These are phyloP conservation scores for Hypanus sabinus DNA, from an alignment of 2,113 vertebrate species.

Conservation along the genomic window DNA sequence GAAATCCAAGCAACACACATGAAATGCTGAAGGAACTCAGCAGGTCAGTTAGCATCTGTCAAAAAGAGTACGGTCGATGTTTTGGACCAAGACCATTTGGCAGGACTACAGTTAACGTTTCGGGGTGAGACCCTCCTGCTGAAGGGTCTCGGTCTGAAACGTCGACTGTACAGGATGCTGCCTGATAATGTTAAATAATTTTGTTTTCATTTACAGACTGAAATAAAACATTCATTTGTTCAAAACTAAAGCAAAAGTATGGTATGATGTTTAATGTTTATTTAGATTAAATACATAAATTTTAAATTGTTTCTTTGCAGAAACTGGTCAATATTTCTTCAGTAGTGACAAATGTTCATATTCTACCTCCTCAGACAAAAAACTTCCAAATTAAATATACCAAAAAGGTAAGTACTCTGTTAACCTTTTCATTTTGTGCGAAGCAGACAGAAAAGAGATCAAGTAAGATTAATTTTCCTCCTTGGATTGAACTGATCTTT, in stretches of 20 bases:
- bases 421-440: background rate
- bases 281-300: slow-evolving; percentile 7
- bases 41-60: too few species aligned
- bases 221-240: background rate
- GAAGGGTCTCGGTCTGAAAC: too few species aligned
- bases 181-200: background rate
- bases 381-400: slow-evolving; percentile 77
- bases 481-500: background rate
- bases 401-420: slow-evolving; percentile 67
- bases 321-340: slow-evolving; percentile 78
- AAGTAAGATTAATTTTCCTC: background rate
- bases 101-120: too few species aligned
- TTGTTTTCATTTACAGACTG: background rate
- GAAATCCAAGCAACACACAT: too few species aligned
- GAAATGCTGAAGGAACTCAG: too few species aligned
- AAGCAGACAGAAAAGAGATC: background rate
- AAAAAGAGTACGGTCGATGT: too few species aligned
- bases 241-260: background rate
- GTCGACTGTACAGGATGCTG: too few species aligned
- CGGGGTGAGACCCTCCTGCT: too few species aligned
- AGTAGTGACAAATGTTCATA: slow-evolving; percentile 64
- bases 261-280: background rate
- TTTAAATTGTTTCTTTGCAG: slow-evolving; percentile 53
- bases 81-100: too few species aligned
- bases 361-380: slow-evolving; percentile 79